phyloP scores from a whole-genome alignment of 1,140 invertebrate species.

The Lepidotrigona ventralis region DNA sequence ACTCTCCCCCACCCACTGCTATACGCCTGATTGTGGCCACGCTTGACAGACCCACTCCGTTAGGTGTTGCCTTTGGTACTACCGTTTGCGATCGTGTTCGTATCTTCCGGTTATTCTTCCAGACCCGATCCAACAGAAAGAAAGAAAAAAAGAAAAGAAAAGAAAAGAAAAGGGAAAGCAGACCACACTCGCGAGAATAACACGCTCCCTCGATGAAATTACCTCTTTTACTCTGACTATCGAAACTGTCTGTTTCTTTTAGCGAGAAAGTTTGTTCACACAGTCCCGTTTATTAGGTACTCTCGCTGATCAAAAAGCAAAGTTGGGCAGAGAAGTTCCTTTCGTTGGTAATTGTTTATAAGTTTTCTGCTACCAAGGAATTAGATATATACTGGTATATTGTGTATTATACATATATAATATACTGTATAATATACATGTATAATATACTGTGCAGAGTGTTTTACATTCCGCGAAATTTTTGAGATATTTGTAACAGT shows the following conservation, averaged over 20 bases:
- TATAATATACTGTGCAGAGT: background rate
- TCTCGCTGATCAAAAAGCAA: background rate
- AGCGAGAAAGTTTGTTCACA: background rate
- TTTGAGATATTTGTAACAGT: too few relatives aligned
- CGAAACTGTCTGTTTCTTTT: conserved; percentile 46
- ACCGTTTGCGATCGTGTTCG: background rate
- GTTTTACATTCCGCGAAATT: too few relatives aligned
- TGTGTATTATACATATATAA: too few relatives aligned
- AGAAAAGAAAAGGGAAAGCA: background rate
- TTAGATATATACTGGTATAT: background rate
- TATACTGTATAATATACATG: too few relatives aligned
- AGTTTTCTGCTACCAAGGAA: background rate
- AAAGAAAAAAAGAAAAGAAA: background rate
- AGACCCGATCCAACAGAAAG: too few relatives aligned
- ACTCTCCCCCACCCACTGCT: conserved; percentile 8
- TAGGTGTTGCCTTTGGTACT: conserved; percentile 12
- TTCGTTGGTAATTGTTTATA: background rate
- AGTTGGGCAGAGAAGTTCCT: background rate
- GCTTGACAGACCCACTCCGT: conserved; percentile 16
- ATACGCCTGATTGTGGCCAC: conserved; percentile 45
- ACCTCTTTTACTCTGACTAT: background rate
- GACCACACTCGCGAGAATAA: conserved; percentile 18
- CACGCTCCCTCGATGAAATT: conserved; percentile 14
- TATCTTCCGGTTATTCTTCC: background rate
- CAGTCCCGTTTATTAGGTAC: conserved; percentile 56